Base-by-base conservation (phyloP, 2,113 vertebrate genomes). In the Emydura subglobosa region DNA sequence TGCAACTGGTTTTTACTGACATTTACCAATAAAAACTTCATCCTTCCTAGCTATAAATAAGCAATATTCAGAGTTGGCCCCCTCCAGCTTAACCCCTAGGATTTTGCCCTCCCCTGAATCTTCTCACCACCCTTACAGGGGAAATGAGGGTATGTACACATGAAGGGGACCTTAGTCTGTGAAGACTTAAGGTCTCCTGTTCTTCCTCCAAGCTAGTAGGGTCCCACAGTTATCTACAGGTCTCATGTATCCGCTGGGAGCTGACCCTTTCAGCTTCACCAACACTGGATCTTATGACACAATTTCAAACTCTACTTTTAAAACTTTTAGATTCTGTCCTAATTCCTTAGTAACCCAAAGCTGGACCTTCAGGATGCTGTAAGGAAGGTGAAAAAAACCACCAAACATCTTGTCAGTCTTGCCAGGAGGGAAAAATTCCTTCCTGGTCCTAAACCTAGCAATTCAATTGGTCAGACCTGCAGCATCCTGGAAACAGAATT, bases 91-190 rank as follows among this genome's bases (percentile, higher is more conserved):
- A 85, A 91, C 25, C 85, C 57, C 5, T 79, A 3, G 10, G 1
- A 85, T 91, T 90, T 61, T 86, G 19, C n/a, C 85, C 31, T 22
- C 6, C 31, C 74, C 0, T 21, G 29, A 92, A 88, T 34, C 34
- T 72, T 84, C 44, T 87, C 34, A 53, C 22, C 72, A 74, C 21
- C 31, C 7, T 34, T 11, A 1, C 3, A 19, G 68, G 42, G 42
- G 83, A n/a, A 0, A 0, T 34, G 84, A 80, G 19, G 9, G 10
- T 22, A 72, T 7, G 10, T 17, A 72, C 11, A 57, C 5, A 1
- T 0, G 1, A 47, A 34, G 6, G 13, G 17, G 82, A 68, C n/a
- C 9, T 88, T 4, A 1, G 12, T 13, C 8, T 93, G 74, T 53
- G 24, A 13, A 3, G 50, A 81, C 17, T 86, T 90, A 6, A 34